Conservation (phyloP, 2,888 invertebrate species). For the Arctia plantaginis region DNA sequence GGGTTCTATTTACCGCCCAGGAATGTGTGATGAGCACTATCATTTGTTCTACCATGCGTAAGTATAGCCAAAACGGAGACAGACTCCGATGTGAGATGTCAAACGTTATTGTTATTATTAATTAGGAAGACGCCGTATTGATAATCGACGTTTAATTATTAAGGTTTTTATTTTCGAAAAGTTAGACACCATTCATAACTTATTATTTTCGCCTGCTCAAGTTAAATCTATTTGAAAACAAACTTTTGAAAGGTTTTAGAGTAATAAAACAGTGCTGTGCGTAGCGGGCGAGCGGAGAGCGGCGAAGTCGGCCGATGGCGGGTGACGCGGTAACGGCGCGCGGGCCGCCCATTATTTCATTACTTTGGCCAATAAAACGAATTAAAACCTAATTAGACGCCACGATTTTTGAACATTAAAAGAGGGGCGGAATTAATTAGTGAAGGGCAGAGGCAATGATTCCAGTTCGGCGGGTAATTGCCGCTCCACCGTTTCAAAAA, state of each 20-base stretch:
- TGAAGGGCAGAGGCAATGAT: slow-evolving; percentile 81
- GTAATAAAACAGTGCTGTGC: slow-evolving; percentile 63
- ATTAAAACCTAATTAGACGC: slow-evolving; percentile 86
- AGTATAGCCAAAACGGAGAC: no score
- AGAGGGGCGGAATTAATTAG: slow-evolving; percentile 85
- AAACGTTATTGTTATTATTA: not conserved
- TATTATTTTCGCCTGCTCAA: slow-evolving; percentile 31
- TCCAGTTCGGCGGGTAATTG: slow-evolving; percentile 82
- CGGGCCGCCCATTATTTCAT: slow-evolving; percentile 74
- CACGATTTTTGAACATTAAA: slow-evolving; percentile 86
- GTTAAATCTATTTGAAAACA: slow-evolving; percentile 39
- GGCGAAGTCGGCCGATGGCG: slow-evolving; percentile 16
- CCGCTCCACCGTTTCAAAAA: slow-evolving; percentile 72
- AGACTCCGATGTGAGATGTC: no score
- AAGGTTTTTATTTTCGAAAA: slow-evolving; percentile 7
- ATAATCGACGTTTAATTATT: not conserved
- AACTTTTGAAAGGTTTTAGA: slow-evolving; percentile 52
- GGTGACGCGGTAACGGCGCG: slow-evolving; percentile 61
- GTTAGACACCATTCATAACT: slow-evolving; percentile 29
- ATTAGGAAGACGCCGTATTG: not conserved
- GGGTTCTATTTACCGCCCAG: no score
- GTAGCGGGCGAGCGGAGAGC: slow-evolving; percentile 43
- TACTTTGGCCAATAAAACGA: slow-evolving; percentile 83
- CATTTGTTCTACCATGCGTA: no score
- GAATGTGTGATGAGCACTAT: no score